Evolutionary conservation across 2,797 vertebrate genomes (phyloP), one percentile per base, ranked within the genome.

Genomic region (Enteromius argenteus): DNA sequence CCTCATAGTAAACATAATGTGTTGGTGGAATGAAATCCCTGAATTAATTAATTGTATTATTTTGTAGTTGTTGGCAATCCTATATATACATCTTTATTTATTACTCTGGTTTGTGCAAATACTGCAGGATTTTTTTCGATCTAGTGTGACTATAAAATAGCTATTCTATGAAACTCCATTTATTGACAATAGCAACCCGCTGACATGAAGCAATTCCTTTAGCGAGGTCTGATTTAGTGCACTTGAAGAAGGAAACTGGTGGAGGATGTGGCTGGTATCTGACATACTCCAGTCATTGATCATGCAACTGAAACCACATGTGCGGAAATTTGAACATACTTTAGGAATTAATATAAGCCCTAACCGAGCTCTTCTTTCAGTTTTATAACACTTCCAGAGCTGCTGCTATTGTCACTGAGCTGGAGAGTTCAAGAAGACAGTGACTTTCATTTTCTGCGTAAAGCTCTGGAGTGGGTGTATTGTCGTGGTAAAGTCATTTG

Each of bases 401-500:
- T 9, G 10, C 32, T 44, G 21, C 58, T 83, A 37, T 51, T 81
- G 62, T 73, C 71, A 58, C 49, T 60, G 49, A 64, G 64, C 60
- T 49, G 37, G 53, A 46, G 19, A 84, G 49, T 68, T 80, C 72
- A 79, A 72, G 69, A 86, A 56, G 83, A 87, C 79, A 79, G 51
- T 81, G 66, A 66, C 75, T 42, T 69, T 82, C 46, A 51, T 75
- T 74, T 42, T 84, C 49, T 32, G 46, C 15, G 66, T 68, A 42
- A 82, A 62, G 30, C 27, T 13, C 35, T 60, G 66, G 73, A 85
- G 68, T 74, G 85, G 77, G 81, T 73, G 84, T 78, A 53, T 73
- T 87, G 71, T 79, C 64, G 83, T 92, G 91, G 89, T 91, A 92
- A 94, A 92, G 90, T 90, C 87, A 89, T 93, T 90, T 93, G 82